Evolutionary conservation across 2,888 invertebrate species (phyloP).

Genomic region (Eutolmus rufibarbis): DNA sequence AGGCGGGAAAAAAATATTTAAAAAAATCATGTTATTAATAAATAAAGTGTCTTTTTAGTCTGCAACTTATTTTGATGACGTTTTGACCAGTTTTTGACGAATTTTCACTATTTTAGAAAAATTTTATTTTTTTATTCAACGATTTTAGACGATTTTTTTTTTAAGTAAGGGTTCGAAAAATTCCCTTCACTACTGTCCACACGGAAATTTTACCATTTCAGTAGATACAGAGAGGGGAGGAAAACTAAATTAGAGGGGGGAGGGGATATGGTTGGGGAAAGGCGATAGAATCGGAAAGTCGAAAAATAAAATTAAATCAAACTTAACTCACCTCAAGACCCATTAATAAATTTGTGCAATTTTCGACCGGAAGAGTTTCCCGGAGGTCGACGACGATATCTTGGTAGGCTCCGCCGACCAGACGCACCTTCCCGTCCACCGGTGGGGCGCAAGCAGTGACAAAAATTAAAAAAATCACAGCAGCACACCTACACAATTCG

Average conservation of each 20-base stretch:
- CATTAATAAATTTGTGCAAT: neutral
- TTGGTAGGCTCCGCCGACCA: neutral
- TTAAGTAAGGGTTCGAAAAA: no score
- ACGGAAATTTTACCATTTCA: neutral
- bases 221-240: neutral
- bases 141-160: no score
- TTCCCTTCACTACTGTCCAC: neutral
- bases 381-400: neutral
- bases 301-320: neutral
- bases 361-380: neutral
- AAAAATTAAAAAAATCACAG: neutral
- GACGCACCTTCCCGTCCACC: neutral
- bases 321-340: neutral
- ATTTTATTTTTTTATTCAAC: no score
- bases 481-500: neutral
- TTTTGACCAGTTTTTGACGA: no score
- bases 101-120: no score
- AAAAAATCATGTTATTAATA: no score
- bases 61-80: no score
- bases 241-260: no score
- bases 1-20: neutral
- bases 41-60: no score
- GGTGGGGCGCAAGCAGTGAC: neutral
- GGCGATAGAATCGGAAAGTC: no score
- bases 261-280: no score